Evolutionary conservation across 2,113 vertebrate species (phyloP).

Genomic region (Gobio gobio): DNA sequence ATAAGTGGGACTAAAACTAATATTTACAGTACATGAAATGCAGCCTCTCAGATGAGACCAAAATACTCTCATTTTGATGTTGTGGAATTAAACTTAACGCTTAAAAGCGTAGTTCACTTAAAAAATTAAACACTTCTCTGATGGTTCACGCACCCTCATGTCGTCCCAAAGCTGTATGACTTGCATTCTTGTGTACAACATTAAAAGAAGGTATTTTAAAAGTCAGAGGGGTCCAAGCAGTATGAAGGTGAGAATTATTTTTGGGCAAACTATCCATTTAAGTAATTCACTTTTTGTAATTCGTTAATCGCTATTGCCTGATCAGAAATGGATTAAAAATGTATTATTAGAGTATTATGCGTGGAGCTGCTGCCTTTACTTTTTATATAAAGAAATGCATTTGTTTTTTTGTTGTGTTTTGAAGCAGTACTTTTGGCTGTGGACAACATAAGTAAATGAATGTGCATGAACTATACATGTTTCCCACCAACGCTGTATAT

Average conservation of each 20-base stretch:
- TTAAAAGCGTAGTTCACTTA: background rate
- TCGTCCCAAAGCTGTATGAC: background rate
- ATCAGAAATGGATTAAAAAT: too few species aligned
- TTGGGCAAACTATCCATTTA: background rate
- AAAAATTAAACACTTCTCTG: background rate
- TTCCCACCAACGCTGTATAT: background rate
- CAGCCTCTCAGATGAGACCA: background rate
- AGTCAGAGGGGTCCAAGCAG: background rate
- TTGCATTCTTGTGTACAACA: background rate
- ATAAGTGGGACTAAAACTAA: constrained; percentile 18
- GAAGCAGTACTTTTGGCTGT: background rate
- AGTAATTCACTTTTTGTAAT: background rate
- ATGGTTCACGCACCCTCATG: background rate
- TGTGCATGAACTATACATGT: background rate
- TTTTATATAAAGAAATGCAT: background rate
- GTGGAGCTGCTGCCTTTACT: background rate
- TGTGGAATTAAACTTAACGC: background rate
- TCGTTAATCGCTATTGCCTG: background rate
- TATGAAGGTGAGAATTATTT: background rate
- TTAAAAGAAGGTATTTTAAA: background rate
- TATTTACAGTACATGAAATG: constrained; percentile 23
- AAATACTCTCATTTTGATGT: background rate
- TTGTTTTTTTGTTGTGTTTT: background rate
- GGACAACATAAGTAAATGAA: background rate
- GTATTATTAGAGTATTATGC: too few species aligned